Percentiles rank a stretch among this genome's conserved stretches.
Conservation (phyloP, 2,113 vertebrate species). For the Thymallus thymallus region DNA sequence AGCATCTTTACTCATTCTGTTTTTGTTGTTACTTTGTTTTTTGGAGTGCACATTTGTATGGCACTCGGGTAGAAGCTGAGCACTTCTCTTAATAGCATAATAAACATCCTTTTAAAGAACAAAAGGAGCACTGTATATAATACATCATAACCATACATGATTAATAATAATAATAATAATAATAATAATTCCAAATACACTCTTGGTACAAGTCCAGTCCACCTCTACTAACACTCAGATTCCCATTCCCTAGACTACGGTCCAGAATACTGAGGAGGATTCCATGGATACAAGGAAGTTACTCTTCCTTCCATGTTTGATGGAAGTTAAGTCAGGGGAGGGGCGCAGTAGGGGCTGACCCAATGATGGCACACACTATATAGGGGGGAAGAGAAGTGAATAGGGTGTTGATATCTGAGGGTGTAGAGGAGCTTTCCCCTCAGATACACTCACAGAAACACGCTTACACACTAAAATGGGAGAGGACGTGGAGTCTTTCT, state of each 20-base stretch:
- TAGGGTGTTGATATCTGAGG: slow-evolving; percentile 4
- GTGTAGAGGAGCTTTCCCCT: slow-evolving; percentile 58
- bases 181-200: slow-evolving; percentile 42
- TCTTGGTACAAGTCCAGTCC: slow-evolving; percentile 45
- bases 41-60: slow-evolving; percentile 72
- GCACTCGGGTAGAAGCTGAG: slow-evolving; percentile 72
- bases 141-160: slow-evolving; percentile 74
- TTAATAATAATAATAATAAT: slow-evolving; percentile 68
- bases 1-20: slow-evolving; percentile 73
- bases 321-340: slow-evolving; percentile 12
- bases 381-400: slow-evolving; percentile 39
- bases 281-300: background rate
- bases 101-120: slow-evolving; percentile 74
- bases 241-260: slow-evolving; percentile 30
- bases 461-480: slow-evolving; percentile 30
- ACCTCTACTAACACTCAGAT: slow-evolving; percentile 28
- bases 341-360: slow-evolving; percentile 47
- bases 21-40: slow-evolving; percentile 58
- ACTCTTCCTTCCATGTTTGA: slow-evolving; percentile 23
- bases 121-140: slow-evolving; percentile 76
- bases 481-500: slow-evolving; percentile 38
- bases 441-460: slow-evolving; percentile 33
- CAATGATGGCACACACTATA: slow-evolving; percentile 59
- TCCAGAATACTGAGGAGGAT: slow-evolving; percentile 10
- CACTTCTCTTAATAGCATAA: slow-evolving; percentile 69